Percentiles rank a stretch among this genome's conserved stretches.
Evolutionary conservation across 2,888 invertebrate species (phyloP).

Genomic region (Patella pellucida): DNA sequence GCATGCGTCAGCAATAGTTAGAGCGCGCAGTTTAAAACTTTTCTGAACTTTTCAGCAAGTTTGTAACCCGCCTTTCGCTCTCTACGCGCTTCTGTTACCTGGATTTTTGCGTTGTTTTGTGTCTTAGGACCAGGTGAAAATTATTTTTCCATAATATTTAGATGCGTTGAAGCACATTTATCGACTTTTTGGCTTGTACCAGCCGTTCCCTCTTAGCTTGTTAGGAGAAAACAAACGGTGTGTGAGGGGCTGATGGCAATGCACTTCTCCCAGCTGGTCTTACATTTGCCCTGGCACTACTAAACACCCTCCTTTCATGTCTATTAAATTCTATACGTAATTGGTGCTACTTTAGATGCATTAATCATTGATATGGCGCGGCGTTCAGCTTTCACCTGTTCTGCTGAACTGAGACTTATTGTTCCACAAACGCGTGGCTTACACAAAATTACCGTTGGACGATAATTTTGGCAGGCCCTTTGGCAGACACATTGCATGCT

Average conservation of each 20-base stretch:
- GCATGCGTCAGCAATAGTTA: slow-evolving; percentile 29
- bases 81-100: slow-evolving; percentile 21
- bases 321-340: slow-evolving; percentile 65
- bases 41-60: slow-evolving; percentile 19
- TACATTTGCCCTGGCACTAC: slow-evolving; percentile 37
- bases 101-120: slow-evolving; percentile 21
- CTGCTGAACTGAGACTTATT: slow-evolving; percentile 47
- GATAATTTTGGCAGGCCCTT: slow-evolving; percentile 48
- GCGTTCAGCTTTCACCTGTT: slow-evolving; percentile 56
- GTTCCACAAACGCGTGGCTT: slow-evolving; percentile 48
- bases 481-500: slow-evolving; percentile 44
- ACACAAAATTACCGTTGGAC: slow-evolving; percentile 48
- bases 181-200: slow-evolving; percentile 25
- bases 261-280: slow-evolving; percentile 34
- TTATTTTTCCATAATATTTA: slow-evolving; percentile 27
- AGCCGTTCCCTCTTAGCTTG: slow-evolving; percentile 19
- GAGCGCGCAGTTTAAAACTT: slow-evolving; percentile 34
- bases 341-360: slow-evolving; percentile 57
- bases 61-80: neutral
- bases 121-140: slow-evolving; percentile 15
- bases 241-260: slow-evolving; percentile 14
- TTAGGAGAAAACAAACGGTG: slow-evolving; percentile 17
- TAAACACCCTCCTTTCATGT: slow-evolving; percentile 55
- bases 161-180: slow-evolving; percentile 27
- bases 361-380: slow-evolving; percentile 55